Percentiles rank a stretch among this genome's conserved stretches.
Evolutionary conservation across 1,140 invertebrate genomes (phyloP).

Genomic region (Aradophagus sp.): DNA sequence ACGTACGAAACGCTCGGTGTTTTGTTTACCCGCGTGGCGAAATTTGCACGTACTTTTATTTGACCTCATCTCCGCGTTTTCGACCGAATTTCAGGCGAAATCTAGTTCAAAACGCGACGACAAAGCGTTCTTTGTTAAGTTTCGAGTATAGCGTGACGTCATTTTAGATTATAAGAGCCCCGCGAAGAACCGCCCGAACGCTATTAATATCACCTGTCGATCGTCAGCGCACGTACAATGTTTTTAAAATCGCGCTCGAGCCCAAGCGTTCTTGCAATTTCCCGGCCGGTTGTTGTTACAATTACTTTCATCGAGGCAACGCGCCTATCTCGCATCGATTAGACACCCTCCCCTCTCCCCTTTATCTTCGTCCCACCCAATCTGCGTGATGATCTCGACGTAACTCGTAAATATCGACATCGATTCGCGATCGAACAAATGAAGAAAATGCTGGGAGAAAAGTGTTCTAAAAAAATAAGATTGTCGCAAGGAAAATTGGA

Average conservation of each 20-base stretch:
- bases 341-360: too few species aligned
- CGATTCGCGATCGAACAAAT: conserved; percentile 6
- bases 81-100: conserved; percentile 38
- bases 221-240: conserved; percentile 20
- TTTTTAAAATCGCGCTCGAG: conserved; percentile 21
- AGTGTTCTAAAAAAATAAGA: too few species aligned
- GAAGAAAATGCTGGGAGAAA: too few species aligned
- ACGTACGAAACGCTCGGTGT: too few species aligned
- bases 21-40: conserved; percentile 18
- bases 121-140: conserved; percentile 47
- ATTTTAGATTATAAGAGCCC: conserved; percentile 41
- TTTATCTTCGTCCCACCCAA: too few species aligned
- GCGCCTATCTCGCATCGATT: too few species aligned
- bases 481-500: too few species aligned
- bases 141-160: conserved; percentile 43
- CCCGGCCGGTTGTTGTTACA: too few species aligned
- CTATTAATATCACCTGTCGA: conserved; percentile 48
- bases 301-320: too few species aligned
- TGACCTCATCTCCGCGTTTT: conserved; percentile 31
- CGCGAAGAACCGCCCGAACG: conserved; percentile 38
- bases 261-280: too few species aligned
- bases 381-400: neutral
- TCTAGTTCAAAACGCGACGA: conserved; percentile 51
- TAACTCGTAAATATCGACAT: conserved; percentile 27
- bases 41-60: conserved; percentile 35